Evolutionary conservation across 2,797 vertebrate species (phyloP).

Genomic region (Chelonia mydas): DNA sequence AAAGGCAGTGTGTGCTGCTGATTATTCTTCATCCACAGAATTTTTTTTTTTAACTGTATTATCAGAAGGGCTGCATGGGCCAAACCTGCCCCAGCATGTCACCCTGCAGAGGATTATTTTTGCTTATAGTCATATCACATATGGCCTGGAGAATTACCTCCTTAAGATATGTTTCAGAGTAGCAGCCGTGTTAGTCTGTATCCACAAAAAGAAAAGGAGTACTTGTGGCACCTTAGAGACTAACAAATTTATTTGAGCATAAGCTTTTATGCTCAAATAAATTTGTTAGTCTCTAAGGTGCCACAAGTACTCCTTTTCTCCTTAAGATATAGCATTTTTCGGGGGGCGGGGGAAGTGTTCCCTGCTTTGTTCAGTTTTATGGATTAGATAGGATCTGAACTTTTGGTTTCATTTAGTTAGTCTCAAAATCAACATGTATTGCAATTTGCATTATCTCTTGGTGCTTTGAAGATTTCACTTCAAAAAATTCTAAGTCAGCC

Average conservation of each 20-base stretch:
- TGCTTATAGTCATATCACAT: accelerated
- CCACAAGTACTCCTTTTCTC: not conserved
- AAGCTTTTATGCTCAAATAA: too few species aligned
- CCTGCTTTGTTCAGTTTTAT: not conserved
- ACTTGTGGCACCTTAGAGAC: too few species aligned
- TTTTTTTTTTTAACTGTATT: not conserved
- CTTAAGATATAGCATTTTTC: not conserved
- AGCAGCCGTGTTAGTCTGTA: too few species aligned
- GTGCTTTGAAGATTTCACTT: not conserved
- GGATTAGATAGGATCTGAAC: not conserved
- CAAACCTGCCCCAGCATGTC: not conserved
- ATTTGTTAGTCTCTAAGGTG: too few species aligned
- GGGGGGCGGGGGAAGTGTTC: too few species aligned
- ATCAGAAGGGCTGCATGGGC: not conserved
- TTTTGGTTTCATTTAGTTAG: not conserved
- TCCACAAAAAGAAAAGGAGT: too few species aligned
- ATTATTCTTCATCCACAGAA: not conserved
- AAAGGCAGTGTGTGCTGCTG: not conserved
- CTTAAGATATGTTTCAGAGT: not conserved
- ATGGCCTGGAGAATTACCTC: not conserved
- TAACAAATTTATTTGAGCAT: too few species aligned
- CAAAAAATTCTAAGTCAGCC: not conserved
- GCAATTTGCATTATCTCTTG: not conserved
- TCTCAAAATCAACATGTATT: not conserved
- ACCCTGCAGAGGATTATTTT: not conserved